phyloP scores from a whole-genome alignment of 2,113 vertebrate genomes.

The Pollimyrus isidori region DNA sequence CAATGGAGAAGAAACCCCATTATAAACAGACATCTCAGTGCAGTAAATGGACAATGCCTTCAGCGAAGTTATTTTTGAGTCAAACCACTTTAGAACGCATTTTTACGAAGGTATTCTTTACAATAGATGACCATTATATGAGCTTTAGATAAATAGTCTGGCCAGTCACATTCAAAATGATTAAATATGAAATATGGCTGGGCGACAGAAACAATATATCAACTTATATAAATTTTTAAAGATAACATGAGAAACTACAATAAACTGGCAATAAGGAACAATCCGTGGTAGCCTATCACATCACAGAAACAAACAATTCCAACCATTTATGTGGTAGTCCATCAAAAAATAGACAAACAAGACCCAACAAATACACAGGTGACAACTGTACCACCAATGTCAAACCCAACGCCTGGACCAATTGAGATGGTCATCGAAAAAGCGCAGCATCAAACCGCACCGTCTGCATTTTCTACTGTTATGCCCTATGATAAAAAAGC shows the following conservation, averaged over 20 bases:
- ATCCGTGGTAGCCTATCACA: not conserved
- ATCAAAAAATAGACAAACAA: not conserved
- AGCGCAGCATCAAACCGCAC: too few relatives aligned
- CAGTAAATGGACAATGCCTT: not conserved
- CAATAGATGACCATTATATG: not conserved
- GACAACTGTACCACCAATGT: not conserved
- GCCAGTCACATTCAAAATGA: not conserved
- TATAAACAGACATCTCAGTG: not conserved
- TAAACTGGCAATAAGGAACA: not conserved
- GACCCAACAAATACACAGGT: not conserved
- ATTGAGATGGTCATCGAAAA: not conserved
- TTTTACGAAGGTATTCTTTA: not conserved
- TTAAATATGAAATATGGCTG: not conserved
- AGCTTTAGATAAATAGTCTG: not conserved
- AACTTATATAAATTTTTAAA: not conserved
- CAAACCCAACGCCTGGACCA: not conserved
- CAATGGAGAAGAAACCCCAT: not conserved
- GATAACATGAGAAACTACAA: not conserved
- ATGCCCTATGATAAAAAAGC: too few relatives aligned
- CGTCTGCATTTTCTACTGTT: too few relatives aligned
- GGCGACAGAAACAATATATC: not conserved
- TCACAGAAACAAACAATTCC: not conserved
- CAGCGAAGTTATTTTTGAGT: not conserved
- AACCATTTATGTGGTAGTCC: not conserved
- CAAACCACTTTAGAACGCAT: not conserved